These are phyloP conservation scores for Leptinotarsa rubiginosa DNA, from an alignment of 2,888 invertebrate species.

Conservation along the genomic window DNA sequence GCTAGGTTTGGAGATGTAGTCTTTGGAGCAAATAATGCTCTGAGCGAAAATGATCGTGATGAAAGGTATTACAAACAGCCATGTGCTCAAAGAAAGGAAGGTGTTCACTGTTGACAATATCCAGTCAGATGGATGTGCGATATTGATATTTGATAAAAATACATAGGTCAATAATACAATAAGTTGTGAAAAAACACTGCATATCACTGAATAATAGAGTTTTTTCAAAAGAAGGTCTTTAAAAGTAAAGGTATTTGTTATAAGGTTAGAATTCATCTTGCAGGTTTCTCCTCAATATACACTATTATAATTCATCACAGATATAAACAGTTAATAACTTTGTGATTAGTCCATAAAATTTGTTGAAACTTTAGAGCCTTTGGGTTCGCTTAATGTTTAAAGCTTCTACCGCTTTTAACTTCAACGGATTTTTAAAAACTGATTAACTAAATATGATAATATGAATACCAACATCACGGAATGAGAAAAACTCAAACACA, in stretches of 20 bases:
- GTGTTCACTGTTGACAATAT: conserved; percentile 71
- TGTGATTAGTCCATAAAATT: neutral
- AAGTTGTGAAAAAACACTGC: conserved; percentile 62
- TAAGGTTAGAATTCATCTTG: conserved; percentile 50
- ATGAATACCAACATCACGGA: neutral
- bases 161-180: conserved; percentile 59
- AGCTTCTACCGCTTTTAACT: neutral
- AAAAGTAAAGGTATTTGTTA: conserved; percentile 64
- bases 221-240: conserved; percentile 72
- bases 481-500: neutral
- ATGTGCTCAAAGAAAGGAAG: conserved; percentile 74
- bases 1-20: conserved; percentile 72
- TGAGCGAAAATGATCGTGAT: conserved; percentile 75
- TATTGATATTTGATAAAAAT: conserved; percentile 72
- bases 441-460: neutral
- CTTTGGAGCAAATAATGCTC: conserved; percentile 79
- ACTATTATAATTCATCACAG: conserved; percentile 7
- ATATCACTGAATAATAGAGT: conserved; percentile 67
- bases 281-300: neutral
- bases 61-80: conserved; percentile 75
- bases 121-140: conserved; percentile 76
- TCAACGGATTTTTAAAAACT: neutral
- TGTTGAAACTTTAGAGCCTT: neutral
- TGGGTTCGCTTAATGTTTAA: neutral
- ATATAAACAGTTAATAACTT: neutral